Evolutionary conservation across 2,797 vertebrate species (phyloP).

Genomic region (Otolemur crassicaudatus): DNA sequence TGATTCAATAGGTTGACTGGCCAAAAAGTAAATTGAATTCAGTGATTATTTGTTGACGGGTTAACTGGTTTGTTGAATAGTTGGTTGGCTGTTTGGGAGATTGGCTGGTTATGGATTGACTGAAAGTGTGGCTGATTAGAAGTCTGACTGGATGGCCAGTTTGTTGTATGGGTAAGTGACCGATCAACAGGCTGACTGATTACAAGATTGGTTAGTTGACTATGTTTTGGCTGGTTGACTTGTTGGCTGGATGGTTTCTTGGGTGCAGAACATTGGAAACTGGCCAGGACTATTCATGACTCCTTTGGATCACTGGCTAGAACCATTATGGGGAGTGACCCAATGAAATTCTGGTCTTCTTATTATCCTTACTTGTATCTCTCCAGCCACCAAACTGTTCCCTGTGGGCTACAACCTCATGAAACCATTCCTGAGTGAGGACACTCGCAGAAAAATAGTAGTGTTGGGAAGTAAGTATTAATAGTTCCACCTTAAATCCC

Average conservation of each 20-base stretch:
- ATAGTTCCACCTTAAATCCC: no score
- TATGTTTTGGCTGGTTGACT: background rate
- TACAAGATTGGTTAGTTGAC: background rate
- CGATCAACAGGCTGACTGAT: background rate
- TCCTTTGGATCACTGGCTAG: background rate
- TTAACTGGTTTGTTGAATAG: background rate
- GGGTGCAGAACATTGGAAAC: background rate
- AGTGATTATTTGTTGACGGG: background rate
- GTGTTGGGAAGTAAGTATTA: slow-evolving; percentile 93
- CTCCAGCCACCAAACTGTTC: slow-evolving; percentile 95
- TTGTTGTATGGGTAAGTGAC: background rate
- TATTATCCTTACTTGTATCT: slow-evolving; percentile 38
- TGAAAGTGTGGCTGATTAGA: background rate
- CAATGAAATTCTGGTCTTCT: background rate
- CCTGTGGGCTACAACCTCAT: slow-evolving; percentile 97
- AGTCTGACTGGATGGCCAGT: background rate
- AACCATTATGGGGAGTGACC: background rate
- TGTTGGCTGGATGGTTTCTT: background rate
- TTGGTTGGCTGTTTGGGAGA: background rate
- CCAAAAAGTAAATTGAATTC: no score
- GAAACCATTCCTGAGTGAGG: slow-evolving; percentile 96
- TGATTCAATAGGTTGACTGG: background rate
- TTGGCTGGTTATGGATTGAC: background rate
- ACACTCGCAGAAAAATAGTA: slow-evolving; percentile 94
- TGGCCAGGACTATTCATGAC: background rate